Conservation (phyloP, 2,888 invertebrate species). For the Hecatera dysodea region DNA sequence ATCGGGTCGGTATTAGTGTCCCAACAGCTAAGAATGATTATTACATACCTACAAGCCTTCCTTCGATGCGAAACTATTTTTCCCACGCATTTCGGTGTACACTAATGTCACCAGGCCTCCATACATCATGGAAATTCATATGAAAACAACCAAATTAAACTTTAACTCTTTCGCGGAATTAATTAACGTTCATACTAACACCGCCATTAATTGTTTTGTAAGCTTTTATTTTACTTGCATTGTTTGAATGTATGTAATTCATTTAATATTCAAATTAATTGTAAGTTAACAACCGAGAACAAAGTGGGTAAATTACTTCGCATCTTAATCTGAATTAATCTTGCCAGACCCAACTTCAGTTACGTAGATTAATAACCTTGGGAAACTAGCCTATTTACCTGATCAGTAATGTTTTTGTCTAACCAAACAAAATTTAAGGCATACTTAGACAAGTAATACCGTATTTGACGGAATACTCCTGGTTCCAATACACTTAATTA, state of each 20-base stretch:
- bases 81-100: no score
- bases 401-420: neutral
- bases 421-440: neutral
- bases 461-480: neutral
- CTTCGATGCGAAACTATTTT: no score
- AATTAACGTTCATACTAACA: slow-evolving; percentile 1
- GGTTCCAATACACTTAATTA: neutral
- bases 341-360: slow-evolving; percentile 1
- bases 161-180: neutral
- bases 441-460: neutral
- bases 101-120: no score
- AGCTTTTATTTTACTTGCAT: neutral
- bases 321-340: slow-evolving; percentile 16
- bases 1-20: no score
- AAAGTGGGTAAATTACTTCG: slow-evolving; percentile 21
- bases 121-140: neutral
- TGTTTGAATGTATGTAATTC: slow-evolving; percentile 14
- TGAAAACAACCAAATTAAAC: slow-evolving; percentile 3
- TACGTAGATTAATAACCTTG: slow-evolving; percentile 5
- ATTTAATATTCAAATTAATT: slow-evolving; percentile 36
- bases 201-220: slow-evolving; percentile 5
- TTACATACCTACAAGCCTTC: no score
- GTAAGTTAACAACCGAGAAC: slow-evolving; percentile 16
- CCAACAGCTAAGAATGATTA: no score
- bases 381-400: slow-evolving; percentile 3